These are phyloP conservation scores for Julus scandinavius DNA, from an alignment of 2,888 invertebrate species.

Conservation along the genomic window DNA sequence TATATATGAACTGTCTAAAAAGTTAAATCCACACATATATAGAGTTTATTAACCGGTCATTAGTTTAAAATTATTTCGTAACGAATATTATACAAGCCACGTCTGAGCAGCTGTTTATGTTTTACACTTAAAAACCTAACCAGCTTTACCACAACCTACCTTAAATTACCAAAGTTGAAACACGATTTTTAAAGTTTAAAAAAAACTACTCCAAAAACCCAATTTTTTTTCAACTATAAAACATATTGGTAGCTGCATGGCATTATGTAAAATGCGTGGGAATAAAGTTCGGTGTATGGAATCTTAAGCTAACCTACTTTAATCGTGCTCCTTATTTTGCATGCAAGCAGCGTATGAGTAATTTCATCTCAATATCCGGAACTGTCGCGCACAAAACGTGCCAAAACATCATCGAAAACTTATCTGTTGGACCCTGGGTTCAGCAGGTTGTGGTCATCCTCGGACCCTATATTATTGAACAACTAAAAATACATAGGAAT, in stretches of 20 bases:
- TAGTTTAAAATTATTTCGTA: no score
- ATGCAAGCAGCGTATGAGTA: background rate
- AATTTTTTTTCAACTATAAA: background rate
- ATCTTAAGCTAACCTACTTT: slow-evolving; percentile 26
- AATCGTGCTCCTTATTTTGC: background rate
- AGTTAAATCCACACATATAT: no score
- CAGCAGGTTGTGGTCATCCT: background rate
- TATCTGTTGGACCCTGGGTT: background rate
- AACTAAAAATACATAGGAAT: slow-evolving; percentile 36
- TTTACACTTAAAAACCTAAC: background rate
- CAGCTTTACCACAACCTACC: background rate
- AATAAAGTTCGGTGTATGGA: background rate
- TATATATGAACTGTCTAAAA: no score
- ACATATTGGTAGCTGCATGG: slow-evolving; percentile 16
- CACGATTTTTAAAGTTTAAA: slow-evolving; percentile 22
- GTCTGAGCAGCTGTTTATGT: background rate
- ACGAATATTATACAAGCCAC: no score
- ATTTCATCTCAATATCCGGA: background rate
- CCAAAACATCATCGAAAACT: background rate
- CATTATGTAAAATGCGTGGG: slow-evolving; percentile 43
- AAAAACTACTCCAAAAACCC: slow-evolving; percentile 32
- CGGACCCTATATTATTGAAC: background rate
- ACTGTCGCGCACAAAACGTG: background rate
- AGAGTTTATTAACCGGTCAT: no score
- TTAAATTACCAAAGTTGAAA: background rate